Evolutionary conservation across 2,797 vertebrate species (phyloP).

Genomic region (Okamejei kenojei): DNA sequence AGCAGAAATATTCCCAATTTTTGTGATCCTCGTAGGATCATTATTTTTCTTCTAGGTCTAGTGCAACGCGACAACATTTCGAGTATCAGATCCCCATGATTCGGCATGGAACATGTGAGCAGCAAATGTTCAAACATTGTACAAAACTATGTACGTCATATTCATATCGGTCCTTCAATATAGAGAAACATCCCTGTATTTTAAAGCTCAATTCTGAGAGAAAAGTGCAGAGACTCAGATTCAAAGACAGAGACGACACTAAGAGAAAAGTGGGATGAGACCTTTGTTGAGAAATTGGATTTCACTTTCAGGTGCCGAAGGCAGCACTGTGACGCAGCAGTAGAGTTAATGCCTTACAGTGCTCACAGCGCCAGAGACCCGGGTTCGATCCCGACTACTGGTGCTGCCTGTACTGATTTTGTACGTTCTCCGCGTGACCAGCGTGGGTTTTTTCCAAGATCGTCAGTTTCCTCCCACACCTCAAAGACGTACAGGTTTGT

Average conservation of each 20-base stretch:
- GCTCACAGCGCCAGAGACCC: too few species aligned
- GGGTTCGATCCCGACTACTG: too few species aligned
- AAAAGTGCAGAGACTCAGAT: not conserved
- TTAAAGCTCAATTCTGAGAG: not conserved
- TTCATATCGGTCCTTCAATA: not conserved
- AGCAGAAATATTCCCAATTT: not conserved
- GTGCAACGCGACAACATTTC: not conserved
- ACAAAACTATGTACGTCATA: not conserved
- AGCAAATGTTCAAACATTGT: not conserved
- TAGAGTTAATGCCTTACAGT: too few species aligned
- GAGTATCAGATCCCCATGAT: not conserved
- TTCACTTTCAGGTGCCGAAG: not conserved
- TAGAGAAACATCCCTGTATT: not conserved
- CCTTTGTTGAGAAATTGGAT: not conserved
- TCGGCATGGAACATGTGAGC: too few species aligned
- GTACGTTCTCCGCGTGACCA: too few species aligned
- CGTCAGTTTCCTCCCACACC: too few species aligned
- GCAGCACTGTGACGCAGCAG: too few species aligned
- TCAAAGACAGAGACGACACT: not conserved
- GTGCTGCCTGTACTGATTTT: too few species aligned
- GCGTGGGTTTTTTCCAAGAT: too few species aligned
- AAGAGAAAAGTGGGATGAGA: not conserved
- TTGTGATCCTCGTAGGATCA: not conserved
- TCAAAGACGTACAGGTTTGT: too few species aligned
- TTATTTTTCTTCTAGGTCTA: not conserved